A percentile compares a stretch with the other conserved stretches of the same genome.
Conservation (phyloP, 1,140 invertebrate species). For the Drosophila rhopaloa region DNA sequence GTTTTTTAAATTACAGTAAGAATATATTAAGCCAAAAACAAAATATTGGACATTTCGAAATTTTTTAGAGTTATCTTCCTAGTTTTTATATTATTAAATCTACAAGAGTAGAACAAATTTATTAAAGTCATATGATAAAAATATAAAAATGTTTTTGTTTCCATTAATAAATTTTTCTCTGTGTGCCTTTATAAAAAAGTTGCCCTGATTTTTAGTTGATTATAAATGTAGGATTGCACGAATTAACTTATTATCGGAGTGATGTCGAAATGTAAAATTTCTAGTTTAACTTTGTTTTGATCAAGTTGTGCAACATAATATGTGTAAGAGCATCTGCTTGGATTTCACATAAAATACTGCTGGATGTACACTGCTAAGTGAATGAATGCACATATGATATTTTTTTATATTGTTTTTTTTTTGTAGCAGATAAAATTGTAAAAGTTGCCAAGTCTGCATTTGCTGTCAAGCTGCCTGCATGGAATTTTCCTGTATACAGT, state of each 20-base stretch:
- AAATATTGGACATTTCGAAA: too few species aligned
- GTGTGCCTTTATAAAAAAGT: background rate
- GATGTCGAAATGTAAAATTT: background rate
- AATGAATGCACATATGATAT: constrained; percentile 34
- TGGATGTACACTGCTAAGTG: constrained; percentile 18
- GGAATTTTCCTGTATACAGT: constrained; percentile 34
- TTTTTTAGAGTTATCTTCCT: too few species aligned
- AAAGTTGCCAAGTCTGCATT: constrained; percentile 49
- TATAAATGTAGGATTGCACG: background rate
- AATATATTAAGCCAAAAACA: too few species aligned
- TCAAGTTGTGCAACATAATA: constrained; percentile 2
- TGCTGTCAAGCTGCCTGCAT: constrained; percentile 44
- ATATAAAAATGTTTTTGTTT: too few species aligned
- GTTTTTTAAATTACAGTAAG: too few species aligned
- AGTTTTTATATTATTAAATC: too few species aligned
- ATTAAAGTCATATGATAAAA: too few species aligned
- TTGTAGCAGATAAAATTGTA: constrained; percentile 43
- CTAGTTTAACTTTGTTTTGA: constrained; percentile 11
- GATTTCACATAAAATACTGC: constrained; percentile 30
- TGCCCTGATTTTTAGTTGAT: background rate
- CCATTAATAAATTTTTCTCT: background rate
- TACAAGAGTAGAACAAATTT: too few species aligned
- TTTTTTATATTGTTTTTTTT: constrained; percentile 26
- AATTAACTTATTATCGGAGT: constrained; percentile 4
- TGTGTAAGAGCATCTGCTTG: constrained; percentile 3